Evolutionary conservation across 2,888 invertebrate genomes (phyloP).

Genomic region (Synergus laeviventris): DNA sequence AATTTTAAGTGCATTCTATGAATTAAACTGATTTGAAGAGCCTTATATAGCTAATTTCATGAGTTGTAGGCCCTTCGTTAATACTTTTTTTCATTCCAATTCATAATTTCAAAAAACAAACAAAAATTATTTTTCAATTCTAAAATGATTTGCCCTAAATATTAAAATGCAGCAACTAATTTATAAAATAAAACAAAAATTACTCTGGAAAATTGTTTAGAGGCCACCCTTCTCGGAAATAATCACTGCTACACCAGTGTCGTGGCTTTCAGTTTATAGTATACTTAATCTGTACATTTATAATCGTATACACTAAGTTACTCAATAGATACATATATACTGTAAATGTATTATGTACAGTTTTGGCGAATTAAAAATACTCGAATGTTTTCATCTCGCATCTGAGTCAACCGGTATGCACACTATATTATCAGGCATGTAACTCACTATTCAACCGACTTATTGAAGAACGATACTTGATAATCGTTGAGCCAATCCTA

Average conservation of each 20-base stretch:
- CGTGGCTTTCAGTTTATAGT: conserved; percentile 57
- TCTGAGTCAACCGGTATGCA: conserved; percentile 1
- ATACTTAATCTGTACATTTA: conserved; percentile 68
- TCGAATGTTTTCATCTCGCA: conserved; percentile 50
- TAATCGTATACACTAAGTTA: conserved; percentile 42
- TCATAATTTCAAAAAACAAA: neutral
- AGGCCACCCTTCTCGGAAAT: conserved; percentile 54
- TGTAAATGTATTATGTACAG: conserved; percentile 57
- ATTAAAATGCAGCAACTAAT: conserved; percentile 7
- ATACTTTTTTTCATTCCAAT: too few species aligned
- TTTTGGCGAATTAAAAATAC: conserved; percentile 64
- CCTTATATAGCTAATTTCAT: too few species aligned
- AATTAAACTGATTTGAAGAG: too few species aligned
- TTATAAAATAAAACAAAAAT: neutral
- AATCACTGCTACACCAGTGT: conserved; percentile 48
- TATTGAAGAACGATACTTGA: conserved; percentile 11
- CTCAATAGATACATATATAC: conserved; percentile 34
- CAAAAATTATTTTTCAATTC: neutral
- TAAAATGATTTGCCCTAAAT: neutral
- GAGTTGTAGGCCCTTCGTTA: too few species aligned
- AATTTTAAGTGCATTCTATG: too few species aligned
- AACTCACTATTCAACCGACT: conserved; percentile 19
- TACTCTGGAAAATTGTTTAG: neutral
- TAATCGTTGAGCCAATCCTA: conserved; percentile 2
- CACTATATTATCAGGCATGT: conserved; percentile 7